phyloP scores from a whole-genome alignment of 1,140 invertebrate genomes.

The Oscheius sp. region DNA sequence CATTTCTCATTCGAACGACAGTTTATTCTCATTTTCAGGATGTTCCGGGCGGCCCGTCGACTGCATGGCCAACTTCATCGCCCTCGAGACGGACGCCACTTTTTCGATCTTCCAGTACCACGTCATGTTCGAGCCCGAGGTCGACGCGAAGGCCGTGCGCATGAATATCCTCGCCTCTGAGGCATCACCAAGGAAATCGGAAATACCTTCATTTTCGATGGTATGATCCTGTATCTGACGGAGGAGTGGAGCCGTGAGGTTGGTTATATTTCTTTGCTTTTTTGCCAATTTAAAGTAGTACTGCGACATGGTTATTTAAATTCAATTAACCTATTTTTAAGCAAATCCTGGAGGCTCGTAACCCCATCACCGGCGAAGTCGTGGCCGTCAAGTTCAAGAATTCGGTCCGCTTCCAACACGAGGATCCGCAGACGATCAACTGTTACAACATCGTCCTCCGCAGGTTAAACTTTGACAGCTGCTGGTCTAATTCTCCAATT shows the following conservation, averaged over 20 bases:
- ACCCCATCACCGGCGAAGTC: neutral
- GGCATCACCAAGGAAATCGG: neutral
- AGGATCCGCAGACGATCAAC: slow-evolving; percentile 38
- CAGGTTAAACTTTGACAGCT: neutral
- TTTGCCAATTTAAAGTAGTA: neutral
- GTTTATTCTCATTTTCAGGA: neutral
- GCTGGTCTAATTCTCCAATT: neutral
- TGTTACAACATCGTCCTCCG: slow-evolving; percentile 34
- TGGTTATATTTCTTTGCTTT: slow-evolving; percentile 29
- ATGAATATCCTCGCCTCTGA: neutral
- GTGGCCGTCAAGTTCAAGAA: slow-evolving; percentile 19
- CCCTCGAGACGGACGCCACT: slow-evolving; percentile 4
- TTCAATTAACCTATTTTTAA: neutral
- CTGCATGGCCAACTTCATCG: slow-evolving; percentile 29
- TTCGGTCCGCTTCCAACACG: slow-evolving; percentile 15
- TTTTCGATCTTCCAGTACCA: slow-evolving; percentile 26
- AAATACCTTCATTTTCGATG: neutral
- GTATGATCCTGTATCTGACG: slow-evolving; percentile 11
- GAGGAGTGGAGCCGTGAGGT: neutral
- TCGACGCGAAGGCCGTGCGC: slow-evolving; percentile 17
- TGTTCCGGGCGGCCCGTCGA: neutral
- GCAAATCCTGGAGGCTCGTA: slow-evolving; percentile 9
- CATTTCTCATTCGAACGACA: no score
- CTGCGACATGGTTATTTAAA: neutral
- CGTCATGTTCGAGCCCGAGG: slow-evolving; percentile 27